Evolutionary conservation across 1,140 invertebrate genomes (phyloP).

Genomic region (Andrena cerasifolii): DNA sequence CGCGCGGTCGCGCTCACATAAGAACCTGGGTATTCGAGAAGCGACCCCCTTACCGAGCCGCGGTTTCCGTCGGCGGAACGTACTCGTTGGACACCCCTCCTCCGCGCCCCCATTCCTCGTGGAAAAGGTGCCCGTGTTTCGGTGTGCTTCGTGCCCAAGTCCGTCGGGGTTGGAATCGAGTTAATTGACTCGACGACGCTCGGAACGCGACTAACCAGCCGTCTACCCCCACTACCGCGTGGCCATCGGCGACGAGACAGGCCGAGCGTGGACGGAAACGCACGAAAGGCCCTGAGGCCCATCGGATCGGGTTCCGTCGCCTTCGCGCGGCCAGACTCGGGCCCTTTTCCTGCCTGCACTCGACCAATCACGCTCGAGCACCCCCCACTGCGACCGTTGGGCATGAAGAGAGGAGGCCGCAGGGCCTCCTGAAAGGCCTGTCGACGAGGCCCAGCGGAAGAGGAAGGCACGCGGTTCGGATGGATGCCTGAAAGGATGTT

Average conservation of each 20-base stretch:
- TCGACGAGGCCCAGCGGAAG: neutral
- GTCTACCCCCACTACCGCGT: constrained; percentile 45
- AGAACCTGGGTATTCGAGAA: constrained; percentile 74
- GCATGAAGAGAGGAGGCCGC: constrained; percentile 58
- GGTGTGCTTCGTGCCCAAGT: constrained; percentile 36
- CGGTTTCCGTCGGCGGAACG: constrained; percentile 54
- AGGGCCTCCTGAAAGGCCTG: constrained; percentile 53
- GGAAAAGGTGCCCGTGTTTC: constrained; percentile 28
- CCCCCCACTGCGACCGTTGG: neutral
- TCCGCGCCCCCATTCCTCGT: constrained; percentile 19
- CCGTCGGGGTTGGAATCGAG: neutral
- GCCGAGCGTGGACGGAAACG: constrained; percentile 18
- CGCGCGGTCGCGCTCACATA: constrained; percentile 81
- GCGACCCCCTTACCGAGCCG: constrained; percentile 58
- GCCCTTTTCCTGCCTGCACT: constrained; percentile 15
- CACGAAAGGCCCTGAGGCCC: constrained; percentile 46
- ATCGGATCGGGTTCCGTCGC: constrained; percentile 42
- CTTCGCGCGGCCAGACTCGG: constrained; percentile 23
- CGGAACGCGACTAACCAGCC: constrained; percentile 41
- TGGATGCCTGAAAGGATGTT: constrained; percentile 56
- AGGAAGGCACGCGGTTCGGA: constrained; percentile 25
- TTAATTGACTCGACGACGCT: constrained; percentile 45
- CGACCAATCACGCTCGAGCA: constrained; percentile 46
- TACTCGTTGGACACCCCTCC: too few relatives aligned
- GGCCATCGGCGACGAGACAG: constrained; percentile 11